Conservation (phyloP, 2,113 vertebrate genomes). For the Talpa occidentalis region DNA sequence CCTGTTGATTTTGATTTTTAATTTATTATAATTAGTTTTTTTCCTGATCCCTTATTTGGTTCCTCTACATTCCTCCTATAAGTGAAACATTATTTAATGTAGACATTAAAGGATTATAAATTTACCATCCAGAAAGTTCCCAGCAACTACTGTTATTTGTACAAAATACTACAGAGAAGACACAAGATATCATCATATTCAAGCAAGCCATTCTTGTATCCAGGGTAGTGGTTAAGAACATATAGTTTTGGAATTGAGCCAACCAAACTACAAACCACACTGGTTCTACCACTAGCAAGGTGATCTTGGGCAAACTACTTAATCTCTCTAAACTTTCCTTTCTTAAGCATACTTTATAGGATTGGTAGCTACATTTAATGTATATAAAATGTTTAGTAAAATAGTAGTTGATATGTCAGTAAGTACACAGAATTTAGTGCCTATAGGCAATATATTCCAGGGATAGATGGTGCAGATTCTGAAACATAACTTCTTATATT, state of each 20-base stretch:
- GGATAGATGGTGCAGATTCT: not conserved
- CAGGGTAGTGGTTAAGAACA: constrained; percentile 7
- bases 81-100: not conserved
- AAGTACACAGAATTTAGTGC: not conserved
- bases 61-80: too few species aligned
- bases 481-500: constrained; percentile 44
- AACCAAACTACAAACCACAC: constrained; percentile 37
- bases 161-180: not conserved
- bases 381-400: constrained; percentile 36
- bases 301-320: constrained; percentile 16
- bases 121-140: not conserved
- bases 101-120: not conserved
- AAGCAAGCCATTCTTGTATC: constrained; percentile 39
- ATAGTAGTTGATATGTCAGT: not conserved
- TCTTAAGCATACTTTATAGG: constrained; percentile 10
- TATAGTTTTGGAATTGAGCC: constrained; percentile 23
- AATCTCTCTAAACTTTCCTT: constrained; percentile 31
- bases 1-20: too few species aligned
- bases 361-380: constrained; percentile 46
- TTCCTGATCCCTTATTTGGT: too few species aligned
- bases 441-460: not conserved
- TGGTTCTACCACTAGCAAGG: constrained; percentile 1
- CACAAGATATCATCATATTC: not conserved
- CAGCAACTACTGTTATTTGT: not conserved
- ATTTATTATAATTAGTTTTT: too few species aligned